Conservation (phyloP, 2,797 vertebrate genomes). For the Catamblyrhynchus diadema region DNA sequence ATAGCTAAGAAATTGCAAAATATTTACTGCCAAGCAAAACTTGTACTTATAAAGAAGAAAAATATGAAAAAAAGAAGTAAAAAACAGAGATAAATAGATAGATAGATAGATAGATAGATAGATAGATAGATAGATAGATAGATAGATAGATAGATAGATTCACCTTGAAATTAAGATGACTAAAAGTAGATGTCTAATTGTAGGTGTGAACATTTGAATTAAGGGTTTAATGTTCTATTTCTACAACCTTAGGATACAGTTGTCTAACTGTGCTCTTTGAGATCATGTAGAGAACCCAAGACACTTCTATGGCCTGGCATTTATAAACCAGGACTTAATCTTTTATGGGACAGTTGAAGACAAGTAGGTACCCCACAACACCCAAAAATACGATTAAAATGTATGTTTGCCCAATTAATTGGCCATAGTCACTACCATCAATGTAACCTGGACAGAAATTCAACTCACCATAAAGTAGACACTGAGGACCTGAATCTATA, state of each 20-base stretch:
- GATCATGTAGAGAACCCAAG: neutral
- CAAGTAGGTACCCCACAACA: neutral
- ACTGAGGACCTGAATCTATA: neutral
- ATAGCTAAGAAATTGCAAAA: neutral
- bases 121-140: too few relatives aligned
- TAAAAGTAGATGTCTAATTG: neutral
- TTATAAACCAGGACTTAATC: neutral
- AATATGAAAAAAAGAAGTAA: neutral
- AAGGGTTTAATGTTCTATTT: neutral
- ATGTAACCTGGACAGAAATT: neutral
- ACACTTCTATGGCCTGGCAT: neutral
- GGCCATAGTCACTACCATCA: neutral
- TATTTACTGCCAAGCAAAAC: neutral
- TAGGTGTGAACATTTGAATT: neutral
- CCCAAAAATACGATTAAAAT: neutral
- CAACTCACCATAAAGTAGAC: neutral
- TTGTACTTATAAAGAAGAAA: neutral
- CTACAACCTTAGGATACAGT: neutral
- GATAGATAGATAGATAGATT: neutral
- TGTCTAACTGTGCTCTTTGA: neutral
- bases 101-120: neutral
- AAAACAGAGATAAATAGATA: neutral
- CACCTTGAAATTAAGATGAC: neutral
- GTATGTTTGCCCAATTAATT: neutral
- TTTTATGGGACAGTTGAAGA: neutral